Evolutionary conservation across 2,888 invertebrate species (phyloP).

Genomic region (Xestia rhomboidea): DNA sequence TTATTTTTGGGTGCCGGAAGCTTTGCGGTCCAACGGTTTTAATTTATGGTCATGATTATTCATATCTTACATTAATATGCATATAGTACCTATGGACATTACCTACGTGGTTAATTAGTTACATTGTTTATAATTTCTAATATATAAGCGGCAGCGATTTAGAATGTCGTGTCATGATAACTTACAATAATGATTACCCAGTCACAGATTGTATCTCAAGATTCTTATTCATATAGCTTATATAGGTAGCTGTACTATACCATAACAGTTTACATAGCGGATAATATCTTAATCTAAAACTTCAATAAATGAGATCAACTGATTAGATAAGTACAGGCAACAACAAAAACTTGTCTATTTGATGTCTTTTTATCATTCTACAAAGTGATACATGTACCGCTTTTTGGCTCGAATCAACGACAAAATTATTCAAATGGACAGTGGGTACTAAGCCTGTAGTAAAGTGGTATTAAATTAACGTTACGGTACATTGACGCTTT

Average conservation of each 20-base stretch:
- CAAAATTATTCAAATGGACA: slow-evolving; percentile 83
- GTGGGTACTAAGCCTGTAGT: slow-evolving; percentile 75
- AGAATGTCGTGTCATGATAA: neutral
- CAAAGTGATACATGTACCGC: slow-evolving; percentile 49
- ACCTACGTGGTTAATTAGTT: neutral
- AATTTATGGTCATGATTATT: slow-evolving; percentile 30
- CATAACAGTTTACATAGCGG: slow-evolving; percentile 27
- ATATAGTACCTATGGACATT: neutral
- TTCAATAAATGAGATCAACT: slow-evolving; percentile 44
- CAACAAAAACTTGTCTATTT: slow-evolving; percentile 26
- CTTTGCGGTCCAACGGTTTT: slow-evolving; percentile 32
- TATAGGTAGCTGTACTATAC: neutral
- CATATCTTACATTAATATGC: slow-evolving; percentile 12
- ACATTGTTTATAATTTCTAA: slow-evolving; percentile 29
- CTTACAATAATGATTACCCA: neutral
- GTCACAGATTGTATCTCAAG: neutral
- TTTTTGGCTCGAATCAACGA: slow-evolving; percentile 77
- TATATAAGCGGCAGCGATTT: slow-evolving; percentile 9
- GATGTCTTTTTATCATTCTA: slow-evolving; percentile 34
- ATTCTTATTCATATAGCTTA: neutral
- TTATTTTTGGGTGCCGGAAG: slow-evolving; percentile 30
- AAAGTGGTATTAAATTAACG: slow-evolving; percentile 81
- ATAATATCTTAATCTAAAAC: slow-evolving; percentile 48
- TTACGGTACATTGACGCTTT: slow-evolving; percentile 84
- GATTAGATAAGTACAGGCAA: slow-evolving; percentile 38